Evolutionary conservation across 2,113 vertebrate species (phyloP).

Genomic region (Microcebus griseorufus): DNA sequence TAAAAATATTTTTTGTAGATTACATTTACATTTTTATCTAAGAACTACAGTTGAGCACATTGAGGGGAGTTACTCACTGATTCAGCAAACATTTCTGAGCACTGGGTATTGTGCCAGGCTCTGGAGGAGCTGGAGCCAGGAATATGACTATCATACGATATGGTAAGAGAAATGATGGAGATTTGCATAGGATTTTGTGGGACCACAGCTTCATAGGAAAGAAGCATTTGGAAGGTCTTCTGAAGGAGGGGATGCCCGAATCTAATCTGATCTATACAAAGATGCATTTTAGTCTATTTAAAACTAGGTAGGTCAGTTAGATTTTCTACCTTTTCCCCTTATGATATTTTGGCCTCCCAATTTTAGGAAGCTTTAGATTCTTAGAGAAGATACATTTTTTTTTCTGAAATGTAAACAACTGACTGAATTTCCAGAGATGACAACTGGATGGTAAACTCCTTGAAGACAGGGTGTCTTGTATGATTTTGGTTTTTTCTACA

Average conservation of each 20-base stretch:
- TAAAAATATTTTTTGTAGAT: slow-evolving; percentile 36
- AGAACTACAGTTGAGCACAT: neutral
- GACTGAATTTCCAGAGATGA: neutral
- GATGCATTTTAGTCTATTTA: neutral
- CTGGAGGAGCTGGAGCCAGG: neutral
- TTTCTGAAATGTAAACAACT: slow-evolving; percentile 3
- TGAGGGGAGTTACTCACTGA: neutral
- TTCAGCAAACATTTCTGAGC: slow-evolving; percentile 17
- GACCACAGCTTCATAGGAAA: neutral
- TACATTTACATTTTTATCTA: slow-evolving; percentile 12
- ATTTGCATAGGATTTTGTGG: neutral
- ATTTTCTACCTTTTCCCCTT: neutral
- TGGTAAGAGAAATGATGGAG: neutral
- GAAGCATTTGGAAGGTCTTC: neutral
- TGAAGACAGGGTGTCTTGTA: neutral
- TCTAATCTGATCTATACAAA: neutral
- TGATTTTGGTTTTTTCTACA: neutral
- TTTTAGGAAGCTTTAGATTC: slow-evolving; percentile 27
- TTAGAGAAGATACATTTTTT: neutral
- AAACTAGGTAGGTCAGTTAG: neutral
- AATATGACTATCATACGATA: neutral
- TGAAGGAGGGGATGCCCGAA: neutral
- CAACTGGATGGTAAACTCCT: neutral
- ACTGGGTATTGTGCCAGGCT: neutral
- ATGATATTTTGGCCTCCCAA: neutral